phyloP scores from a whole-genome alignment of 2,797 vertebrate genomes.

The Parambassis ranga region DNA sequence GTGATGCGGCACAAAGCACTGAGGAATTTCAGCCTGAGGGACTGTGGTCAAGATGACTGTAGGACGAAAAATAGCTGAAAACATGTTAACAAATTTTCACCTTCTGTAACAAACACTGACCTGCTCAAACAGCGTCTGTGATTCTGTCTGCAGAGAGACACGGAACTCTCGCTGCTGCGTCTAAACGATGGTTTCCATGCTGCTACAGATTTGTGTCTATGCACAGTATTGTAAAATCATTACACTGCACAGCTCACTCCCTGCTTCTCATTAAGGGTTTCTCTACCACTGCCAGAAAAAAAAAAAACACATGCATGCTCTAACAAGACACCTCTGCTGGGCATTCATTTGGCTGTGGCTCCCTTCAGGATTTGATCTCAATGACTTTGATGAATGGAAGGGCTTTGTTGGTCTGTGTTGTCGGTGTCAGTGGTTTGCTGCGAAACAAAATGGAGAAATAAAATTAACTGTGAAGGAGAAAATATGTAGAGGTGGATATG shows the following conservation, averaged over 20 bases:
- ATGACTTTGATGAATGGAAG: slow-evolving; percentile 92
- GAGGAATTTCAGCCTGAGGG: slow-evolving; percentile 42
- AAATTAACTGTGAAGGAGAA: no score
- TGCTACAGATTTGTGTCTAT: not conserved
- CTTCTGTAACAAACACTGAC: not conserved
- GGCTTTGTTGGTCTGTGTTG: slow-evolving; percentile 74
- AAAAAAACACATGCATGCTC: no score
- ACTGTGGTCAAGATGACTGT: not conserved
- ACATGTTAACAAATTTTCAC: no score
- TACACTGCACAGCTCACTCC: slow-evolving; percentile 1
- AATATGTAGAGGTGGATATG: not conserved
- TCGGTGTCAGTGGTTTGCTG: slow-evolving; percentile 81
- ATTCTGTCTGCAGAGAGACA: not conserved
- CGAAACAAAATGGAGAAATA: not conserved
- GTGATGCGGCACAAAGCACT: slow-evolving; percentile 45
- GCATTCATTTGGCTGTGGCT: not conserved
- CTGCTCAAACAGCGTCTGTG: not conserved
- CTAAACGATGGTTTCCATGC: not conserved
- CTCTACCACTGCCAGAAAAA: not conserved
- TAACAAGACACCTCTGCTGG: no score
- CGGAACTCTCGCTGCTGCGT: not conserved
- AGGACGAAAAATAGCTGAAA: not conserved
- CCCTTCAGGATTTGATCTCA: slow-evolving; percentile 82
- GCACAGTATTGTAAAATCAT: not conserved
- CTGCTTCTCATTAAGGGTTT: slow-evolving; percentile 9